Percentiles rank a stretch among this genome's conserved stretches.
phyloP scores from a whole-genome alignment of 2,888 invertebrate genomes.

The Alloscopus bannaensis region DNA sequence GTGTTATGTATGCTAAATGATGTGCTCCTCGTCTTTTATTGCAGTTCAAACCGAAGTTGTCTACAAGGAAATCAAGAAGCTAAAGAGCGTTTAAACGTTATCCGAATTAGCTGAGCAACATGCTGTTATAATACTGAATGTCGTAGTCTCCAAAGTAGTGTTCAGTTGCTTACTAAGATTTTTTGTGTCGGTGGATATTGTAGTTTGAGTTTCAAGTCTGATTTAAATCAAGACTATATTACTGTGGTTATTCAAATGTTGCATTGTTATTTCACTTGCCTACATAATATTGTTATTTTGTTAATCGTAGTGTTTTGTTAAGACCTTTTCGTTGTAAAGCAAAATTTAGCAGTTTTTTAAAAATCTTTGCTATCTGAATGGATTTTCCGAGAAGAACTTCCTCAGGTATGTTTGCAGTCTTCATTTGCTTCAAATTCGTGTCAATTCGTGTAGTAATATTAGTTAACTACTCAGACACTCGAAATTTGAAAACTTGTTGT shows the following conservation, averaged over 20 bases:
- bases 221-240: too few species aligned
- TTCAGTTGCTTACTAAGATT: background rate
- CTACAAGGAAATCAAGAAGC: conserved; percentile 85
- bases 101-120: background rate
- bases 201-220: background rate
- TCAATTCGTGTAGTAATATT: background rate
- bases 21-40: too few species aligned
- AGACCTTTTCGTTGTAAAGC: too few species aligned
- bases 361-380: conserved; percentile 44
- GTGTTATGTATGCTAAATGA: too few species aligned
- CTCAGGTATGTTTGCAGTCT: conserved; percentile 43
- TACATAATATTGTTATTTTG: too few species aligned
- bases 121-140: background rate
- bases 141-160: conserved; percentile 6
- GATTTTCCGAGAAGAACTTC: conserved; percentile 47
- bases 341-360: too few species aligned
- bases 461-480: background rate
- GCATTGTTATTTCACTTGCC: too few species aligned
- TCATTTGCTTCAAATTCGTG: background rate
- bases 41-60: conserved; percentile 83
- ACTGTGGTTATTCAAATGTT: too few species aligned
- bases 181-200: background rate
- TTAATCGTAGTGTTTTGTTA: too few species aligned
- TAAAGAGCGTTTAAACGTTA: conserved; percentile 80
- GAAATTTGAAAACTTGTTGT: background rate